Evolutionary conservation across 2,797 vertebrate species (phyloP).

Genomic region (Acanthurus leucopareius): DNA sequence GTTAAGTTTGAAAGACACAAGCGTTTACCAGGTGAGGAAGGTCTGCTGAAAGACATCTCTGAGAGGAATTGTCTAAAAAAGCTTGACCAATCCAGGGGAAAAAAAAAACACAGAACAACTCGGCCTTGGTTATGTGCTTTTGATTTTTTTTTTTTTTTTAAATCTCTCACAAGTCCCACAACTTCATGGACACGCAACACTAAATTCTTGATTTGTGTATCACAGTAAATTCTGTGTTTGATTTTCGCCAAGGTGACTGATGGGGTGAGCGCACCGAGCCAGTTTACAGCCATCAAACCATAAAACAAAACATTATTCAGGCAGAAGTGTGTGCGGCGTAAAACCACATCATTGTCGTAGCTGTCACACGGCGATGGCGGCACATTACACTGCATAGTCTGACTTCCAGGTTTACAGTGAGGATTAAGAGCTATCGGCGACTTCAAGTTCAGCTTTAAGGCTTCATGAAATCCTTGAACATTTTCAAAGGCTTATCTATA

Average conservation of each 20-base stretch:
- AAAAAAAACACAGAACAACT: no score
- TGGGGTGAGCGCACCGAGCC: not conserved
- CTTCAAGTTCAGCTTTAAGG: constrained; percentile 56
- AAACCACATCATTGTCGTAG: constrained; percentile 23
- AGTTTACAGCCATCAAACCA: constrained; percentile 12
- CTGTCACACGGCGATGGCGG: constrained; percentile 27
- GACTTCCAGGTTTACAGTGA: constrained; percentile 28
- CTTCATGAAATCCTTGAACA: constrained; percentile 51
- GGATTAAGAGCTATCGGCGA: constrained; percentile 59
- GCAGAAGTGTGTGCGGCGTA: not conserved
- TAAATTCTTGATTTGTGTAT: not conserved
- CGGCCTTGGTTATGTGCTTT: no score
- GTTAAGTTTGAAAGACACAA: not conserved
- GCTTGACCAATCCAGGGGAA: not conserved
- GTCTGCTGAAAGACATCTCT: not conserved
- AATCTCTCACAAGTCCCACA: not conserved
- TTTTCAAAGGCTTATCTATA: constrained; percentile 68
- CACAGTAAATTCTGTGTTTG: not conserved
- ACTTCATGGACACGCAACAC: not conserved
- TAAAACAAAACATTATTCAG: constrained; percentile 16
- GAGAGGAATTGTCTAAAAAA: not conserved
- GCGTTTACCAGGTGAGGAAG: not conserved
- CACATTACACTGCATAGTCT: constrained; percentile 27
- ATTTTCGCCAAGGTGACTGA: not conserved
- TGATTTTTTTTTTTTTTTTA: not conserved